Conservation (phyloP, 2,113 vertebrate species). For the Nannobrachium achirus region DNA sequence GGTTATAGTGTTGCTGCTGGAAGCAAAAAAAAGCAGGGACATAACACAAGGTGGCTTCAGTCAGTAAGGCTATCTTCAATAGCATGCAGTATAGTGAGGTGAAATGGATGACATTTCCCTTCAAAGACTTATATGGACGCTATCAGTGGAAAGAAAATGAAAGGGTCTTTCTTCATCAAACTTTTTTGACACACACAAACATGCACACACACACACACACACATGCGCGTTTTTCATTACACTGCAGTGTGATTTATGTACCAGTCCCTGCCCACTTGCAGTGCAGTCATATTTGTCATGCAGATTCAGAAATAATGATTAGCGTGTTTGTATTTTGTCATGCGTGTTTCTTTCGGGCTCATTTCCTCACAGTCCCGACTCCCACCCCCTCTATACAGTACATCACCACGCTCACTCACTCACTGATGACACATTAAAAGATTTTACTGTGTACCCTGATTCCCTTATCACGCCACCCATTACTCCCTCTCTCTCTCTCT, state of each 20-base stretch:
- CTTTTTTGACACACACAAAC: background rate
- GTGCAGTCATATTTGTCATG: slow-evolving; percentile 2
- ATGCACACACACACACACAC: slow-evolving; percentile 17
- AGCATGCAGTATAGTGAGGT: no score
- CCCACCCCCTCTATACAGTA: background rate
- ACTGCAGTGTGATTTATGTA: slow-evolving; percentile 19
- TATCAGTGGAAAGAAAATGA: no score
- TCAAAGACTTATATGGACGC: no score
- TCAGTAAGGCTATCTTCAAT: no score
- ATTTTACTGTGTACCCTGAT: no score
- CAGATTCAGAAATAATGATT: slow-evolving; percentile 29
- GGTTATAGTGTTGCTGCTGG: no score
- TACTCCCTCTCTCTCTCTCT: slow-evolving; percentile 25
- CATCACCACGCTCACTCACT: no score
- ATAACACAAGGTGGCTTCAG: no score
- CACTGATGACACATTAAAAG: no score
- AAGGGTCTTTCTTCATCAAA: no score
- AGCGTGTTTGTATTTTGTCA: slow-evolving; percentile 34
- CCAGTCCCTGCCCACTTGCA: slow-evolving; percentile 19
- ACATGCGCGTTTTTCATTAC: background rate
- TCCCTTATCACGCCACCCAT: slow-evolving; percentile 27
- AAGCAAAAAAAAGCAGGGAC: no score
- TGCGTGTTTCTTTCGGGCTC: slow-evolving; percentile 17
- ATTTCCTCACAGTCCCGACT: slow-evolving; percentile 9
- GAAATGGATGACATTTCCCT: no score